These are phyloP conservation scores for Mus spretus DNA, from an alignment of 2,797 vertebrate species.

Conservation along the genomic window DNA sequence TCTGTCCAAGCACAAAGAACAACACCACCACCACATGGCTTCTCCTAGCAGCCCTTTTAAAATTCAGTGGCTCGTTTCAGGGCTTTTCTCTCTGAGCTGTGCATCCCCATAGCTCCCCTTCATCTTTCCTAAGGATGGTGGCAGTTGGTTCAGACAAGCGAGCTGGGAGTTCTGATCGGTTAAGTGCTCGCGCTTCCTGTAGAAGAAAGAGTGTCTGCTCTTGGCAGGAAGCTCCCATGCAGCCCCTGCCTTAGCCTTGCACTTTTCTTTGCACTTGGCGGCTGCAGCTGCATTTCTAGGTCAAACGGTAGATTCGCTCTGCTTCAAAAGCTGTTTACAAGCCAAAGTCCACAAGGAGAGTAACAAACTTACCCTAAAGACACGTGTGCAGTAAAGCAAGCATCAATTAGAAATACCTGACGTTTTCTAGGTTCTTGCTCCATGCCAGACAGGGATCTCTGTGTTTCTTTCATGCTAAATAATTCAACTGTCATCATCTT, in stretches of 20 bases:
- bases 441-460: background rate
- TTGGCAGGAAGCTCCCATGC: background rate
- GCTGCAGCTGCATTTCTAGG: constrained; percentile 49
- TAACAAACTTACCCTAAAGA: constrained; percentile 21
- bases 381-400: background rate
- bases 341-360: constrained; percentile 28
- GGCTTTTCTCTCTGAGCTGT: background rate
- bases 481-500: background rate
- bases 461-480: background rate
- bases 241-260: constrained; percentile 7
- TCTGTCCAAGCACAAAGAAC: background rate
- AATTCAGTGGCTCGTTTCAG: background rate
- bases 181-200: background rate
- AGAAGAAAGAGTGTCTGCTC: background rate
- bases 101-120: background rate
- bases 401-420: background rate
- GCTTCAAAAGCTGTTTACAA: constrained; percentile 40
- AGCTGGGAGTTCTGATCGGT: background rate
- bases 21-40: background rate
- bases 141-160: background rate
- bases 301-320: constrained; percentile 50
- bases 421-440: constrained; percentile 31
- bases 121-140: background rate
- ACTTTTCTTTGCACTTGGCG: background rate
- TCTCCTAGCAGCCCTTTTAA: background rate